phyloP scores from a whole-genome alignment of 2,888 invertebrate species.

The Gnatocerus cornutus region DNA sequence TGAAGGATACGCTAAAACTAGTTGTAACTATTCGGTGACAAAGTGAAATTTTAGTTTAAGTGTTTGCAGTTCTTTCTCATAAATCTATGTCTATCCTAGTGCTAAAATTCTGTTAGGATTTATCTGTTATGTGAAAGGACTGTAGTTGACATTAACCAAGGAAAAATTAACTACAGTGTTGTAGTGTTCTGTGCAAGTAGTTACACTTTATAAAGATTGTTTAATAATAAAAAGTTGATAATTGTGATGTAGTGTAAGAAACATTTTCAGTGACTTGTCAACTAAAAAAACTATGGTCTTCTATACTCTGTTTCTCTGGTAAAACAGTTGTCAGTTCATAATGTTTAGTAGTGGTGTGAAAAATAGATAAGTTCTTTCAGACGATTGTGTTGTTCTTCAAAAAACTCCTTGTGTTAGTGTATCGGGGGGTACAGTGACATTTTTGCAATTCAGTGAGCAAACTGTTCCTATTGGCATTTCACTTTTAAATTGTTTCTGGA shows the following conservation, averaged over 20 bases:
- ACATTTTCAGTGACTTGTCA: constrained; percentile 51
- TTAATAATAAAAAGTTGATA: constrained; percentile 46
- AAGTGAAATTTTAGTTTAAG: constrained; percentile 58
- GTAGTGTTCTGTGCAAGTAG: constrained; percentile 60
- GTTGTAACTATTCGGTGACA: constrained; percentile 54
- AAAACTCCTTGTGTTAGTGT: constrained; percentile 45
- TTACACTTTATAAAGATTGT: constrained; percentile 52
- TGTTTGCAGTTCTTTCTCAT: constrained; percentile 67
- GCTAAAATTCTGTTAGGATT: constrained; percentile 54
- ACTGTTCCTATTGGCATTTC: no score
- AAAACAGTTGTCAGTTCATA: constrained; percentile 35
- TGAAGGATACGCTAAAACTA: constrained; percentile 44
- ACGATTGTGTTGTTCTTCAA: constrained; percentile 58
- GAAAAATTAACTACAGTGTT: constrained; percentile 57
- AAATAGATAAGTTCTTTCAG: constrained; percentile 63
- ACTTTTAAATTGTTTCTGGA: no score
- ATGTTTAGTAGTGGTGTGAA: constrained; percentile 60
- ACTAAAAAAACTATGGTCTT: constrained; percentile 24
- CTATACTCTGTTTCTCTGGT: constrained; percentile 25
- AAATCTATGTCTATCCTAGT: constrained; percentile 52
- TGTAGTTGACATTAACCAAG: constrained; percentile 54
- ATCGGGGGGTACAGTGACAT: background rate
- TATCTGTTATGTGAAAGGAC: constrained; percentile 65
- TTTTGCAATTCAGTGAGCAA: no score
- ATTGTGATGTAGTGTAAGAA: constrained; percentile 62